These are phyloP conservation scores for Apteryx mantelli DNA, from an alignment of 2,113 vertebrate species.

Conservation along the genomic window DNA sequence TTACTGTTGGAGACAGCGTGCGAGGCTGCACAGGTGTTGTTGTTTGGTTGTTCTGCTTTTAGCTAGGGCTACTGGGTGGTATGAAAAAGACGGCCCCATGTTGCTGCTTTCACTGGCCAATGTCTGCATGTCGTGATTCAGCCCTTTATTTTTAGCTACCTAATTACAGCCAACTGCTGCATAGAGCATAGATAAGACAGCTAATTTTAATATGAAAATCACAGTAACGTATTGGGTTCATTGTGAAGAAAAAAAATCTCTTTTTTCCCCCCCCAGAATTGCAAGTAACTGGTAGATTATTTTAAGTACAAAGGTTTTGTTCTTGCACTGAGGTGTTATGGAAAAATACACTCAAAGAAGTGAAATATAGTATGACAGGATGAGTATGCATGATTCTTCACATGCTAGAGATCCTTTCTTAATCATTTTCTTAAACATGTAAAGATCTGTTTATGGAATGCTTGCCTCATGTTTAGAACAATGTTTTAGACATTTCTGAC, in stretches of 20 bases:
- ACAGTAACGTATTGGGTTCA: not conserved
- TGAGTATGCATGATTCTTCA: not conserved
- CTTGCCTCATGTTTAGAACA: not conserved
- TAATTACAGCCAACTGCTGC: constrained; percentile 45
- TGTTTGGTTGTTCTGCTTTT: not conserved
- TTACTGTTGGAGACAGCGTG: rapidly evolving
- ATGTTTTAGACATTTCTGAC: not conserved
- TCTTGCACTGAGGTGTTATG: rapidly evolving
- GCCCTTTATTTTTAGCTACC: constrained; percentile 59
- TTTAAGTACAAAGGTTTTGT: not conserved
- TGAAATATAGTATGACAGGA: not conserved
- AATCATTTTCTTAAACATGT: not conserved
- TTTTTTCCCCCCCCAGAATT: not conserved
- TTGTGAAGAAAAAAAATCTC: not conserved
- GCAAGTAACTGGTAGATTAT: not conserved
- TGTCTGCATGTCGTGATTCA: not conserved
- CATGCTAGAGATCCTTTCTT: not conserved
- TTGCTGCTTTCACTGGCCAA: constrained; percentile 14
- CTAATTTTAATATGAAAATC: constrained; percentile 45
- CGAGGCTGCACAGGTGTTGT: not conserved
- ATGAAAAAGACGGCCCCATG: rapidly evolving
- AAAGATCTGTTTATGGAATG: not conserved
- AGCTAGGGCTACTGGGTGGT: not conserved
- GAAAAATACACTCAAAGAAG: not conserved
- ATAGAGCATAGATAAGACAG: constrained; percentile 21